phyloP scores from a whole-genome alignment of 2,113 vertebrate species.

The Neogobius melanostomus region DNA sequence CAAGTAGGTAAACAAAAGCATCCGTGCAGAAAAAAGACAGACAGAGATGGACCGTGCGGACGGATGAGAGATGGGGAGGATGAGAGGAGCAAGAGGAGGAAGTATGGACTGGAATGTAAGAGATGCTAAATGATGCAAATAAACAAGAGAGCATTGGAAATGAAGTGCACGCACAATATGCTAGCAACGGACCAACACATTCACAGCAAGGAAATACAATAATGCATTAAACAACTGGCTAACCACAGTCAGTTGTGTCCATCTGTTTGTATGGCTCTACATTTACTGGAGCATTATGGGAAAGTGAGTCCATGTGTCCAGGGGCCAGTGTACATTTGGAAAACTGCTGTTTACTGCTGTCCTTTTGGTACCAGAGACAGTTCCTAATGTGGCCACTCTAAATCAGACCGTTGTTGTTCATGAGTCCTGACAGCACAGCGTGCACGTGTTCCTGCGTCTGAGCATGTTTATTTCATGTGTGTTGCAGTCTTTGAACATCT shows the following conservation, averaged over 20 bases:
- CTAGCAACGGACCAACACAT: background rate
- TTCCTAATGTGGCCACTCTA: slow-evolving; percentile 54
- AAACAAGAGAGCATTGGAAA: slow-evolving; percentile 3
- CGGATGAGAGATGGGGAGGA: slow-evolving; percentile 5
- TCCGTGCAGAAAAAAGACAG: slow-evolving; percentile 57
- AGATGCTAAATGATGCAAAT: slow-evolving; percentile 1
- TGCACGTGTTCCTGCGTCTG: slow-evolving; percentile 43
- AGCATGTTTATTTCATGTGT: slow-evolving; percentile 53
- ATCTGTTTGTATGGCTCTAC: slow-evolving; percentile 36
- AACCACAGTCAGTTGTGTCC: slow-evolving; percentile 21
- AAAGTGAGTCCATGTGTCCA: slow-evolving; percentile 43
- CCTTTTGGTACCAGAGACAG: slow-evolving; percentile 19
- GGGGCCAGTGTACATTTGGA: slow-evolving; percentile 4
- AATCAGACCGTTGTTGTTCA: slow-evolving; percentile 54
- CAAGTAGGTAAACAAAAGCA: slow-evolving; percentile 73
- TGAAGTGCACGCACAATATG: background rate
- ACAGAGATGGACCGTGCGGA: slow-evolving; percentile 40
- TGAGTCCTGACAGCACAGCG: slow-evolving; percentile 60
- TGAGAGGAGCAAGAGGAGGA: background rate
- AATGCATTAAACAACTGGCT: slow-evolving; percentile 45
- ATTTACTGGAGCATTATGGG: slow-evolving; percentile 40
- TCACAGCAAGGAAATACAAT: slow-evolving; percentile 32
- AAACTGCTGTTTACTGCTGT: slow-evolving; percentile 28
- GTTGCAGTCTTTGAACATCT: slow-evolving; percentile 48
- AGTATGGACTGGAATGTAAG: slow-evolving; percentile 8